Conservation (phyloP, 2,888 invertebrate genomes). For the Tenthredo livida region DNA sequence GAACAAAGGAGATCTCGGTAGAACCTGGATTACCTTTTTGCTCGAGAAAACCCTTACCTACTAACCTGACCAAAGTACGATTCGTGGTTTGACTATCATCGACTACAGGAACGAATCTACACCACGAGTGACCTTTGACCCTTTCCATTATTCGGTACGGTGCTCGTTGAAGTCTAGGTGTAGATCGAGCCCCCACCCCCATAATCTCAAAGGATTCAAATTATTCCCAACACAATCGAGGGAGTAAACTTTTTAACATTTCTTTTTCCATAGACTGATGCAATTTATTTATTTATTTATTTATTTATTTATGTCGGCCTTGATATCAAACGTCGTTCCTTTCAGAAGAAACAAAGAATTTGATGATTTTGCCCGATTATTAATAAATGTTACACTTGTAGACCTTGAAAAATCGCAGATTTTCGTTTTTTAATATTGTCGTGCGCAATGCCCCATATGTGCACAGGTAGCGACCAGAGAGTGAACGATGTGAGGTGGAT, state of each 20-base stretch:
- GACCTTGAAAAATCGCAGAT: no score
- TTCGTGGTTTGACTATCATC: slow-evolving; percentile 16
- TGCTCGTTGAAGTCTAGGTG: background rate
- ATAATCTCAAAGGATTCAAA: background rate
- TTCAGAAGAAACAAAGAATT: no score
- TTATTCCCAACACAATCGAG: background rate
- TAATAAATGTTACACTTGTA: no score
- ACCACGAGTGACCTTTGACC: background rate
- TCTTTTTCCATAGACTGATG: background rate
- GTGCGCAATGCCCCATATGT: no score
- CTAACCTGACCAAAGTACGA: slow-evolving; percentile 30
- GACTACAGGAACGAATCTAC: background rate
- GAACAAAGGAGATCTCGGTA: slow-evolving; percentile 14
- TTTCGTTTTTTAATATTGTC: no score
- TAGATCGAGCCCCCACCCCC: background rate
- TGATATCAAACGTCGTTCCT: no score
- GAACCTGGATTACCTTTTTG: slow-evolving; percentile 7
- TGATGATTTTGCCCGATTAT: no score
- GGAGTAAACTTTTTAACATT: background rate
- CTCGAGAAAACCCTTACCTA: background rate
- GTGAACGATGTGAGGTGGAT: slow-evolving; percentile 20
- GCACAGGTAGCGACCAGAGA: background rate
- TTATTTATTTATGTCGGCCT: no score
- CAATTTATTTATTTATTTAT: no score
- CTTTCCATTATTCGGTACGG: background rate